phyloP scores from a whole-genome alignment of 35 echinoderm and acorn worm species.

The Heliocidaris erythrogramma region DNA sequence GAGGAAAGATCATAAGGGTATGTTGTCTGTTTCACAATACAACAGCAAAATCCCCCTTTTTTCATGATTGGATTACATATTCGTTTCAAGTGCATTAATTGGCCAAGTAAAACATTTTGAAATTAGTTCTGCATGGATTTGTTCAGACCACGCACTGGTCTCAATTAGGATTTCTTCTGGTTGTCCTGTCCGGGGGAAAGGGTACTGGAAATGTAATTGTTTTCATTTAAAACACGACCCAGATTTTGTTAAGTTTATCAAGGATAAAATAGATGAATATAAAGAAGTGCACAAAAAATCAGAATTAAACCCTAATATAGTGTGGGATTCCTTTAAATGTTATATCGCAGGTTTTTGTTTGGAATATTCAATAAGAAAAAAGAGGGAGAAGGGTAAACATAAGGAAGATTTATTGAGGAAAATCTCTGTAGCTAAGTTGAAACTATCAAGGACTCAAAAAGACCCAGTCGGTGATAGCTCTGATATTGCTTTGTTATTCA shows the following conservation, averaged over 20 bases:
- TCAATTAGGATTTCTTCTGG: background rate
- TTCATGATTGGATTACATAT: background rate
- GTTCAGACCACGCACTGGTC: background rate
- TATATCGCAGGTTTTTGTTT: background rate
- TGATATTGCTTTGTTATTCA: background rate
- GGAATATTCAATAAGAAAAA: background rate
- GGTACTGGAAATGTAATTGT: background rate
- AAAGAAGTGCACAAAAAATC: background rate
- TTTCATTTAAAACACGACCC: background rate
- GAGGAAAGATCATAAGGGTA: too few relatives aligned
- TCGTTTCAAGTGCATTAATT: background rate
- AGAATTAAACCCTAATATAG: background rate
- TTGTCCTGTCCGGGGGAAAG: background rate
- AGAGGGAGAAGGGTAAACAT: background rate
- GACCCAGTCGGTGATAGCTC: background rate
- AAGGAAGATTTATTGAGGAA: background rate
- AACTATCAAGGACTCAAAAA: background rate
- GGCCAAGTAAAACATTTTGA: background rate
- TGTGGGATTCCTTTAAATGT: slow-evolving; percentile 9
- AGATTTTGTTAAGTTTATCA: background rate
- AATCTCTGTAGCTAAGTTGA: background rate
- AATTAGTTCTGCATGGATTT: background rate
- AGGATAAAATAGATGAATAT: background rate
- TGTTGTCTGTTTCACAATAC: background rate
- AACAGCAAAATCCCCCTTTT: background rate